Base-by-base conservation (phyloP, 2,888 invertebrate genomes). In the Microdon myrmicae region DNA sequence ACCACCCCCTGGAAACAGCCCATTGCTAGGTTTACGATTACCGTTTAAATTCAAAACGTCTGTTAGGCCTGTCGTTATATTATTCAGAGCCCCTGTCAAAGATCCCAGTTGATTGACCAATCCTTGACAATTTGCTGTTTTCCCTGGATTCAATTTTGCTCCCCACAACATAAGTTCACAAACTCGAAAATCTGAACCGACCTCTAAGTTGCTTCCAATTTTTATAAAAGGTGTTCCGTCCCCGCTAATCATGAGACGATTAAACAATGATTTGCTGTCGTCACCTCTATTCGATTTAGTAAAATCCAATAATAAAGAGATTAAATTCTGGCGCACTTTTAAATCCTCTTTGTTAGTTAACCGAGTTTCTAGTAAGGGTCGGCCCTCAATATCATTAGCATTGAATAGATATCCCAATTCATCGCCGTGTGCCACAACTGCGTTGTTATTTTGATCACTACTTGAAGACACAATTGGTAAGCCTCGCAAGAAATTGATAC, bases 331-430 rank as follows among this genome's bases (percentile, higher is more conserved):
- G n/a, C 87, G 83, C 3, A 89, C 88, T 68, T 83, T 79, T 5
- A 84, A 77, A 70, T 90, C 90, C 4, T 85, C 83, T 9, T 81
- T 75, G 3, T 80, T 82, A 13, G 77, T 77, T 3, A 79, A 70
- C 8, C 75, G 74, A 0, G 75, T 68, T 1, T 76, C 79, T 2
- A 75, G 78, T 13, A 86, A 58, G 0, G 85, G 80, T 10, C 82
- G 82, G 0, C 88, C 88, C 34, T 84, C 82, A 0, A 84, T 74
- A 60, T 87, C 84, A 28, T 85, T 79, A 0, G 85, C 83, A 72
- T 89, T 87, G 71, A 90, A 90, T 70, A 90, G 79, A 71, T 87
- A 90, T 0, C 86, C 85, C 16, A 90, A 75, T 70, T 90, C 90
- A 70, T 90, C 90, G 0, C 90, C 90, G 71, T 90, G 90, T 0